Conservation (phyloP, 2,113 vertebrate genomes). For the Hyla sarda region DNA sequence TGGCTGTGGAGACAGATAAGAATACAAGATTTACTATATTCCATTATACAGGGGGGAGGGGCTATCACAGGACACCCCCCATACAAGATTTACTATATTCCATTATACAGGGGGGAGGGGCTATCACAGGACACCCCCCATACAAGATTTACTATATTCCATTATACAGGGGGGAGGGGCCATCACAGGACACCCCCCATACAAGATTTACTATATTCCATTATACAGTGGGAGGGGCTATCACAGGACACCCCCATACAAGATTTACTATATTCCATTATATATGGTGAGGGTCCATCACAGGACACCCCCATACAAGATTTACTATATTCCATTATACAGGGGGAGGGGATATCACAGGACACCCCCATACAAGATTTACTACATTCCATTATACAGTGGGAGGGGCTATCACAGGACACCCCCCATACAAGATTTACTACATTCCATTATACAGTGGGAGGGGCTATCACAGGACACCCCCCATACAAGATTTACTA, state of each 20-base stretch:
- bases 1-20: constrained; percentile 69
- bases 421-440: not conserved
- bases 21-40: not conserved
- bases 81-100: no score
- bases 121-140: not conserved
- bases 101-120: not conserved
- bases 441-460: no score
- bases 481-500: not conserved
- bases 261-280: no score
- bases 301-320: not conserved
- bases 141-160: no score
- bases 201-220: no score
- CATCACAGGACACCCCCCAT: not conserved
- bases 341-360: not conserved
- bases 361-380: not conserved
- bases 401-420: not conserved
- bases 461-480: not conserved
- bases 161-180: not conserved
- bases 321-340: no score
- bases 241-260: not conserved
- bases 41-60: not conserved
- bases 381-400: no score
- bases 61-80: no score
- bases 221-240: not conserved
- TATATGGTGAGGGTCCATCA: not conserved